Percentiles rank a stretch among this genome's conserved stretches.
phyloP scores from a whole-genome alignment of 53 echinoderm and acorn worm species.

The Temnopleurus reevesii region DNA sequence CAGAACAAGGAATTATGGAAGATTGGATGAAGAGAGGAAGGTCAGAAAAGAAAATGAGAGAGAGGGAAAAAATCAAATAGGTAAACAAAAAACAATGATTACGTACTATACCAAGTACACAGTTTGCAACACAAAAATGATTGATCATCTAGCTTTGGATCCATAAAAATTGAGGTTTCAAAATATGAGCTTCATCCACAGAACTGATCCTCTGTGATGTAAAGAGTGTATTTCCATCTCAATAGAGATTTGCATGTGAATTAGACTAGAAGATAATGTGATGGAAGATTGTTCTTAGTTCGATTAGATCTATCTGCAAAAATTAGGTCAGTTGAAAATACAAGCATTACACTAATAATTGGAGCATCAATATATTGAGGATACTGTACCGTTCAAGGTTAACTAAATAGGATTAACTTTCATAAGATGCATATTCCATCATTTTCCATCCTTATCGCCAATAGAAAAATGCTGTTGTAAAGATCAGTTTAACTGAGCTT shows the following conservation, averaged over 20 bases:
- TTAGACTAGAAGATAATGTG: not conserved
- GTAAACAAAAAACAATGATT: not conserved
- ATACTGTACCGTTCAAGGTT: too few relatives aligned
- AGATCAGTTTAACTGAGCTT: too few relatives aligned
- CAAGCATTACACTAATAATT: too few relatives aligned
- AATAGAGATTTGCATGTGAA: not conserved
- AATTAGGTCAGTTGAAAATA: too few relatives aligned
- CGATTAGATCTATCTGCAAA: too few relatives aligned
- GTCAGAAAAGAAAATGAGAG: not conserved
- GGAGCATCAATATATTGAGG: too few relatives aligned
- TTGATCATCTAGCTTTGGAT: not conserved
- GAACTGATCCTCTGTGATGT: not conserved
- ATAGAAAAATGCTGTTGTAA: too few relatives aligned
- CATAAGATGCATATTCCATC: too few relatives aligned
- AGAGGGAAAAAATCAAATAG: not conserved
- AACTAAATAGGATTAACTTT: too few relatives aligned
- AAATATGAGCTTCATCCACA: not conserved
- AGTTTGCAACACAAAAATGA: not conserved
- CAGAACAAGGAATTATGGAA: not conserved
- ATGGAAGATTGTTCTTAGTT: not conserved
- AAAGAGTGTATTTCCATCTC: not conserved
- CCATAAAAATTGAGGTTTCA: not conserved
- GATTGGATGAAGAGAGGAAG: not conserved
- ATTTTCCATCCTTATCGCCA: too few relatives aligned
- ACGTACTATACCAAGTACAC: conserved; percentile 11